These are phyloP conservation scores for Procambarus virginalis DNA, from an alignment of 1,140 invertebrate species.

Conservation along the genomic window DNA sequence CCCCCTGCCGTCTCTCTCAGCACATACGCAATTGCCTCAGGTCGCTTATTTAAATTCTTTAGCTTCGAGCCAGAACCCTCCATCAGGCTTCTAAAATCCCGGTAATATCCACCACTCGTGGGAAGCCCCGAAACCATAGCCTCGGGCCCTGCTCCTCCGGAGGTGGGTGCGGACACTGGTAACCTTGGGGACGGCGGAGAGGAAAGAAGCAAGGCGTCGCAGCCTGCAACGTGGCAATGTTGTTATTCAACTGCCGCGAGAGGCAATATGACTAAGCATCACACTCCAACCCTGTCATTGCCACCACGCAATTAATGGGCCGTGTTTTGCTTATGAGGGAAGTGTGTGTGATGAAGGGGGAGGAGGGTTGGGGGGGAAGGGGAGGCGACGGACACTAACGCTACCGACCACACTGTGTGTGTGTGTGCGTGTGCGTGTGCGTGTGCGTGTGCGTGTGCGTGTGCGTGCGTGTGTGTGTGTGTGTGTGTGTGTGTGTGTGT, in stretches of 20 bases:
- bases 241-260: constrained; percentile 1
- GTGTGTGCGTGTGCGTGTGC: too few species aligned
- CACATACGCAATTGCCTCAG: too few species aligned
- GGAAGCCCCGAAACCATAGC: not conserved
- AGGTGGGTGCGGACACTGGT: not conserved
- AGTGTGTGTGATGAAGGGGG: not conserved
- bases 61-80: too few species aligned
- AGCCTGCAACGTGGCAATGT: constrained; percentile 18
- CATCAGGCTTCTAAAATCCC: too few species aligned
- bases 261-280: constrained; percentile 1
- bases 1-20: too few species aligned
- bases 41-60: too few species aligned
- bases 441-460: too few species aligned
- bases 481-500: too few species aligned
- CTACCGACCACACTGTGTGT: too few species aligned
- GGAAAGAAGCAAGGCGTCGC: not conserved
- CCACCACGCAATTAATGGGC: not conserved
- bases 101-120: too few species aligned
- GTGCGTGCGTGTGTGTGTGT: too few species aligned
- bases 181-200: not conserved
- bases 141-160: not conserved
- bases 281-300: not conserved
- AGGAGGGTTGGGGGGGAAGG: not conserved
- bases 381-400: not conserved
- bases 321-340: not conserved